Evolutionary conservation across 2,113 vertebrate species (phyloP), one percentile per base, ranked within the genome.

Genomic region (Glaucomys volans): DNA sequence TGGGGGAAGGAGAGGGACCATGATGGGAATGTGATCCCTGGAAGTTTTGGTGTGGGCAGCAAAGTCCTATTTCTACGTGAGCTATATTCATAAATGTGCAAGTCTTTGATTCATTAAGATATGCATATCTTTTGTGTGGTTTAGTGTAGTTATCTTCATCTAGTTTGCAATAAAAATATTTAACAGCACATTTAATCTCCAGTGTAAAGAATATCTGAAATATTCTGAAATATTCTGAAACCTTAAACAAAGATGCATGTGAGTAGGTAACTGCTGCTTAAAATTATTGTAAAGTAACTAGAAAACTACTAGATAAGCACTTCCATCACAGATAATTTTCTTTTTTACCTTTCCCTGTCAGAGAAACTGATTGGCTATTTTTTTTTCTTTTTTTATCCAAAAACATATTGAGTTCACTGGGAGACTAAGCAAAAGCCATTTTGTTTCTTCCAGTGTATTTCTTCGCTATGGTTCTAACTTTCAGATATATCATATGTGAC

Each of bases 321-420:
- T 91, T 91, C 92, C 7, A 0, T 52, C 22, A 2, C 44, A 40
- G 9, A 71, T 22, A 87, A 59, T 72, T 77, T 62, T 97, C 44
- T 13, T 24, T 44, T 94, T 92, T 96, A 89, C 4, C 4, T 79
- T 94, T 96, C 92, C 16, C 59, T 96, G 17, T 96, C 87, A 96
- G 18, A 89, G 67, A 91, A 83, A 12, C 8, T 18, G 0, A 6
- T 91, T 94, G 40, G 52, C 92, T 79, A 72, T 67, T 3, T 59
- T 67, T 66, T 9, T 40, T 35, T 2, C 40, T 26, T 2, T 96
- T 96, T 81, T 87, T 71, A 90, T 62, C 87, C n/a, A 94, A 66
- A 84, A 54, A 71, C 17, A 35, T 96, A 90, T 20, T 94, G 40
- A 81, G 97, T 98, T 98, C 94, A 26, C 11, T 93, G 37, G 32